Evolutionary conservation across 2,113 vertebrate genomes (phyloP).

Genomic region (Calonectris borealis): DNA sequence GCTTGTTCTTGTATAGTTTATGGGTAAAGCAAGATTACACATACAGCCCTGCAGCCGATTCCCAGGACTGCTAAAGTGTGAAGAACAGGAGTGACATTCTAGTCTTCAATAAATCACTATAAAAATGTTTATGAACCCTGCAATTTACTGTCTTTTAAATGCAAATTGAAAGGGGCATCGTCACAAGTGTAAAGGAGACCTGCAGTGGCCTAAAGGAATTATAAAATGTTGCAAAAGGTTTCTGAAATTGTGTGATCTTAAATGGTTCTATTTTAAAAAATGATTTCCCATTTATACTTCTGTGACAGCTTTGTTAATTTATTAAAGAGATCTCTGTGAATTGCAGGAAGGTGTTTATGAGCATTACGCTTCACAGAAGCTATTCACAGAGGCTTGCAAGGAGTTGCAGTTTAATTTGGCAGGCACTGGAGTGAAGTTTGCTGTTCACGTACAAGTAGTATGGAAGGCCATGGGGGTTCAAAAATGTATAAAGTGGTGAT

Average conservation of each 20-base stretch:
- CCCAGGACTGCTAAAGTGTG: constrained; percentile 80
- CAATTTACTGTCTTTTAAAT: constrained; percentile 85
- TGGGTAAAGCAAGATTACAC: constrained; percentile 66
- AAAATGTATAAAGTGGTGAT: background rate
- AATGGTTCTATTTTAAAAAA: constrained; percentile 62
- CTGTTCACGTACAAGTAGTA: background rate
- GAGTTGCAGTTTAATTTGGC: constrained; percentile 28
- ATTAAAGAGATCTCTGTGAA: constrained; percentile 49
- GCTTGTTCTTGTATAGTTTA: constrained; percentile 69
- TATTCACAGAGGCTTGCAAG: background rate
- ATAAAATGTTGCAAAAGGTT: constrained; percentile 47
- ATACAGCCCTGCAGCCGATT: constrained; percentile 68
- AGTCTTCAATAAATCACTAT: constrained; percentile 81
- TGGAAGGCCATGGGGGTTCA: background rate
- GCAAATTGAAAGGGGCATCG: constrained; percentile 78
- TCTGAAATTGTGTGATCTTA: constrained; percentile 65
- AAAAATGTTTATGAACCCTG: constrained; percentile 85
- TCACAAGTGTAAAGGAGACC: constrained; percentile 74
- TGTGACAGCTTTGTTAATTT: constrained; percentile 65
- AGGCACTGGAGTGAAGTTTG: background rate
- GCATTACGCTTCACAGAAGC: background rate
- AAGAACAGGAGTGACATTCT: constrained; percentile 78
- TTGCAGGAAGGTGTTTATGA: constrained; percentile 38
- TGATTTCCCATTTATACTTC: constrained; percentile 57
- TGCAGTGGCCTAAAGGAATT: constrained; percentile 69